Evolutionary conservation across 2,888 invertebrate species (phyloP).

Genomic region (Aproaerema taeniolella): DNA sequence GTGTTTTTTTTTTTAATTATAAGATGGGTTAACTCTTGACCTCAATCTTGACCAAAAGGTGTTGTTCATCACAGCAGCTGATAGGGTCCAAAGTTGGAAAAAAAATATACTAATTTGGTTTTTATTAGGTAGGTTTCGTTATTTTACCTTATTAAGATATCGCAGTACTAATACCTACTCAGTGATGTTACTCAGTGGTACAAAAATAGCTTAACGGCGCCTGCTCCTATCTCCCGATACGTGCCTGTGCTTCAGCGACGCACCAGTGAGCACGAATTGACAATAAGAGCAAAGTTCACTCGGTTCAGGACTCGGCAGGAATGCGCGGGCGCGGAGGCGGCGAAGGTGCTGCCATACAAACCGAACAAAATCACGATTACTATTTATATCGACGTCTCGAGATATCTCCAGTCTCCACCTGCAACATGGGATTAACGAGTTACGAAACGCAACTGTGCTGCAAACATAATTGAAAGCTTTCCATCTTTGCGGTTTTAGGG

Average conservation of each 20-base stretch:
- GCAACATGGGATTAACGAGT: constrained; percentile 29
- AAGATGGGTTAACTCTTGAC: too few relatives aligned
- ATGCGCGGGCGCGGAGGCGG: constrained; percentile 60
- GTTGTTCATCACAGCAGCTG: too few relatives aligned
- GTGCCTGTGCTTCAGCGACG: constrained; percentile 45
- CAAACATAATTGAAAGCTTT: constrained; percentile 12
- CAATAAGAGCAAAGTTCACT: constrained; percentile 76
- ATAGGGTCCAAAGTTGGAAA: too few relatives aligned
- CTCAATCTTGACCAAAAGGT: too few relatives aligned
- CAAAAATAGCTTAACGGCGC: too few relatives aligned
- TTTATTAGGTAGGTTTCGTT: too few relatives aligned
- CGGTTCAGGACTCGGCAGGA: constrained; percentile 70
- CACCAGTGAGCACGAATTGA: constrained; percentile 68
- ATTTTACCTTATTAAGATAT: too few relatives aligned
- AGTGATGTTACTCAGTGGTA: too few relatives aligned
- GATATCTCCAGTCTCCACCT: constrained; percentile 45
- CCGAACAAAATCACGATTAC: constrained; percentile 65
- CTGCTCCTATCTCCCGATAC: too few relatives aligned
- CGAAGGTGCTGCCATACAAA: constrained; percentile 54
- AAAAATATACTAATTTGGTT: too few relatives aligned
- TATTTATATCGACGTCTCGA: constrained; percentile 62
- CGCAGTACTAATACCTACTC: too few relatives aligned
- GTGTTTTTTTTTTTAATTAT: too few relatives aligned
- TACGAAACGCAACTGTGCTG: constrained; percentile 26
- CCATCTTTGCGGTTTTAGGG: constrained; percentile 7